Evolutionary conservation across 2,113 vertebrate species (phyloP), one percentile per base, ranked within the genome.

Genomic region (Mastomys natalensis): DNA sequence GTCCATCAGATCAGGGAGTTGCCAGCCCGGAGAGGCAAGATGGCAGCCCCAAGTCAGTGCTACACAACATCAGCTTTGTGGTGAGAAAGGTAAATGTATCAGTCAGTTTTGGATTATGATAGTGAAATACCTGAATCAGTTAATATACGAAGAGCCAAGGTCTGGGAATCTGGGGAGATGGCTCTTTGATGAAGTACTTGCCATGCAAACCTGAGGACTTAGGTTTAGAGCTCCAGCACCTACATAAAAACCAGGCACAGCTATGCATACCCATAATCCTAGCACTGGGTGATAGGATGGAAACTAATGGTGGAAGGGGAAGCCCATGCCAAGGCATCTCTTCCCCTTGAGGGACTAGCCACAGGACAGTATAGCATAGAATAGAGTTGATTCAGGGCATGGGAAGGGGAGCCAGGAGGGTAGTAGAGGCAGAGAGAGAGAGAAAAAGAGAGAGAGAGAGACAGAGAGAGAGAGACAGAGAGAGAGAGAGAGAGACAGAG

Each of bases 1-100:
- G 48, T 9, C 45, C 43, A 26, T 43, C 81, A 7, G 87, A 60
- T 26, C 62, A 76, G 21, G 87, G 16, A 40, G 15, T 68, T 5
- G 34, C 72, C 43, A 66, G 77, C 5, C 13, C 70, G 0, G 29
- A 91, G 53, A 87, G 94, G 15, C 91, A 73, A 24, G 19, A n/a
- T 3, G 88, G 31, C 2, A 81, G 45, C 17, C 4, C 2, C 84
- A 95, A 80, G 34, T 64, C 96, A 0, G 95, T 98, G 5, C 96
- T 99, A 74, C 98, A 95, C 84, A 98, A 98, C 87, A 98, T 99
- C 94, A 99, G 97, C 87, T 98, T 99, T 62, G 98, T 95, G 1
- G 97, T 99, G 80, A 98, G 98, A 21, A 99, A 99, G 99, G 99
- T 99, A 94, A 22, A 96, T 97, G 21, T 68, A 24, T 19, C 2